Conservation (phyloP, 2,797 vertebrate genomes). For the Linurgus olivaceus region DNA sequence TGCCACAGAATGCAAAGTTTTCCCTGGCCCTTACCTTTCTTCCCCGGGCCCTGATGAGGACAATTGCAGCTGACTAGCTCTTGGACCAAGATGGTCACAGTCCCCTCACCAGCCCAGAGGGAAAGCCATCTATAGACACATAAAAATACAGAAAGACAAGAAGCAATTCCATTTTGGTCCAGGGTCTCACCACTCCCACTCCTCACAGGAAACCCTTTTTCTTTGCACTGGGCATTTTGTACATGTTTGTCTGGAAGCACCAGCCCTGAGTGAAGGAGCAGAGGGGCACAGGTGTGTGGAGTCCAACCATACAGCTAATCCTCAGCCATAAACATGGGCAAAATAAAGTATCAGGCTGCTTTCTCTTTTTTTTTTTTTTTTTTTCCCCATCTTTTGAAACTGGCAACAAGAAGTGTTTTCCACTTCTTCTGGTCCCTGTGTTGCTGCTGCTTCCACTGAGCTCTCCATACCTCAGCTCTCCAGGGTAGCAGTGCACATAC, state of each 20-base stretch:
- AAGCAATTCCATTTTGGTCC: background rate
- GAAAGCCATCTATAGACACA: background rate
- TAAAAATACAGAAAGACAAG: background rate
- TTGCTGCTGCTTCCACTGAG: background rate
- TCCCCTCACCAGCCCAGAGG: background rate
- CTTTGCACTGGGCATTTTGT: background rate
- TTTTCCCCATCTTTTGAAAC: background rate
- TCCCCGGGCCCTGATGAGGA: background rate
- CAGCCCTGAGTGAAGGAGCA: background rate
- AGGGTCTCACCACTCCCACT: rapidly evolving
- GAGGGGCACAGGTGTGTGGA: background rate
- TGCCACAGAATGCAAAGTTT: background rate
- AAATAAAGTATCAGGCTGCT: background rate
- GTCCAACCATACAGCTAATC: background rate
- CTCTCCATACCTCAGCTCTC: background rate
- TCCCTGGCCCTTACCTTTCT: background rate
- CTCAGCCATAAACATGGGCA: background rate
- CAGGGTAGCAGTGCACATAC: background rate
- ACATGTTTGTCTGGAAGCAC: background rate
- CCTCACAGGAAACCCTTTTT: background rate
- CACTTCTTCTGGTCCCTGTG: background rate
- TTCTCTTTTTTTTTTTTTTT: background rate
- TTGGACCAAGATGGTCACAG: background rate
- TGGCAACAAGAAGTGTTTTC: background rate
- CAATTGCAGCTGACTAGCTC: background rate